Base-by-base conservation (phyloP, 92 coral and sea anemone genomes). In the Porites evermanni region DNA sequence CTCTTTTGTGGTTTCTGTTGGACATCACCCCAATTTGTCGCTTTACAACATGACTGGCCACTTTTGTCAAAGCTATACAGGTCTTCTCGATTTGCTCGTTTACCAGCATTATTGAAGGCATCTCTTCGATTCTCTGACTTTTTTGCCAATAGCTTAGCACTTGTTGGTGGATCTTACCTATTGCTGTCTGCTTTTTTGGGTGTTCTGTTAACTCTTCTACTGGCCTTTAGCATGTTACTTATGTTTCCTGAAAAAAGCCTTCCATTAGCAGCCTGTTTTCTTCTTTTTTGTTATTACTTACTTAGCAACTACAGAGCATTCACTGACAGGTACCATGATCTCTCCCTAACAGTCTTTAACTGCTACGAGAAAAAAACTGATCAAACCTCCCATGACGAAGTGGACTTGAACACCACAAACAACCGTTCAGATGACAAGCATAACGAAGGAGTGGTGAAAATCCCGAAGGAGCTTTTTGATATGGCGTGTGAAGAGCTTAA, bases 301-400 rank as follows among this genome's bases (percentile, higher is more conserved):
- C 59, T 75, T 63, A 56, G 84, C 26, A 77, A 32, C 60, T 86
- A 78, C 77, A 67, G 84, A 9, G 70, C 65, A 1, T 86, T 78
- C 21, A 86, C 89, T 1, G 69, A 78, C 4, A 2, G 32, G 32
- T 29, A 29, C 32, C 32, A 29, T 29, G 32, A 29, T 29, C 32
- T 29, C 32, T 51, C 75, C 4, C 53, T 86, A 6, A 56, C 58
- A 1, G 50, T 86, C 29, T 78, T 86, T 3, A 54, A 86, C 21
- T 21, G 23, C 9, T 78, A 54, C 79, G 24, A 65, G 12, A 54
- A 29, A 29, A 4, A 29, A 29, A 29, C 4, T 29, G 32, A 29
- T 29, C 4, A 29, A 29, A 29, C 7, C 12, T n/a, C 53, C 8
- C 23, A 24, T 11, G 50, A 6, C 2, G 52, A 44, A 12, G 18